These are phyloP conservation scores for Tupaia chinensis DNA, from an alignment of 2,113 vertebrate genomes.

Conservation along the genomic window DNA sequence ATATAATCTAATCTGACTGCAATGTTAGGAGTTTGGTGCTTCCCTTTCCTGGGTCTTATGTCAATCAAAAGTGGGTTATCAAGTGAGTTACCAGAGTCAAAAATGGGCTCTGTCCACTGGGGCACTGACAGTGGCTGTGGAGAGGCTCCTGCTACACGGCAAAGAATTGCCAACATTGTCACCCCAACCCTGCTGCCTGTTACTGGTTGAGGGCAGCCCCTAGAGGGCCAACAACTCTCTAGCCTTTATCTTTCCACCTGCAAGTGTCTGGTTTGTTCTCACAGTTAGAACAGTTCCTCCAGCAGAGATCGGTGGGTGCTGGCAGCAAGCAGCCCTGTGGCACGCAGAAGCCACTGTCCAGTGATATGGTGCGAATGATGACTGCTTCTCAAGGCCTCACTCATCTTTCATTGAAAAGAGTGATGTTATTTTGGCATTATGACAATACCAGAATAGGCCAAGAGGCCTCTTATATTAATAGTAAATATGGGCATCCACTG, in stretches of 20 bases:
- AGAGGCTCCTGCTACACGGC: fast-evolving
- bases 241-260: background rate
- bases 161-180: background rate
- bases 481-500: background rate
- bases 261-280: background rate
- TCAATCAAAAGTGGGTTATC: background rate
- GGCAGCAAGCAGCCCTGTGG: background rate
- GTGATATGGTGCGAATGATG: background rate
- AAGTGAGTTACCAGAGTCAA: background rate
- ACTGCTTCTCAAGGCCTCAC: background rate
- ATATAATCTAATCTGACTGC: background rate
- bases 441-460: background rate
- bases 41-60: background rate
- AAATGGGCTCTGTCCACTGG: background rate
- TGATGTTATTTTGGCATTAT: background rate
- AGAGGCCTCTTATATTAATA: too few species aligned
- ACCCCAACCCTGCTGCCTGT: background rate
- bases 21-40: background rate
- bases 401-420: background rate
- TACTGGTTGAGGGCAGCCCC: background rate
- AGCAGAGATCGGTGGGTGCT: background rate
- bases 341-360: background rate
- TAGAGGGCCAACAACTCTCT: background rate
- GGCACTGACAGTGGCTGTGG: background rate
- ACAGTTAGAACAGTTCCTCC: background rate